Evolutionary conservation across 2,888 invertebrate species (phyloP), one percentile per base, ranked within the genome.

Genomic region (Acanthosepion esculentum): DNA sequence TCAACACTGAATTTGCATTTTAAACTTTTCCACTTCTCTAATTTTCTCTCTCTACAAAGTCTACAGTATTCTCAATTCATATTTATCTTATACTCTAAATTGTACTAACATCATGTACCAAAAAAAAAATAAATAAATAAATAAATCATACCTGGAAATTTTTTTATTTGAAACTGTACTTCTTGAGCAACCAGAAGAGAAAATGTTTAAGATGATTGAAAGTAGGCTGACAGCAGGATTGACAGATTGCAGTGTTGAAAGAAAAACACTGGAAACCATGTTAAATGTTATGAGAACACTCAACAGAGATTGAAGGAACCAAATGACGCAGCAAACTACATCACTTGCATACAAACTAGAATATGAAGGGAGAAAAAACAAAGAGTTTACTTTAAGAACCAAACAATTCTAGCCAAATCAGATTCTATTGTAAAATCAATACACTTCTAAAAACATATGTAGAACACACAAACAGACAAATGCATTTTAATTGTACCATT

Each of bases 291-390:
- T n/a, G 6, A 93, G n/a, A 8, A 93, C 48, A 29, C 53, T 48
- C 48, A 93, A 26, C 29, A 93, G 50, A 53, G 29, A 53, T 48
- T 53, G 53, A 29, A 96, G 59, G 50, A 96, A 91, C 94, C 96
- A 95, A 93, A 95, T 94, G 94, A 95, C 94, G 94, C 95, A 95
- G 93, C 95, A 95, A 48, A 95, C 50, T 26, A 94, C 95, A 95
- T 96, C 96, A 29, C 95, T 94, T 41, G 95, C 94, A 92, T 95
- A 95, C 93, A 96, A 94, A 55, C 96, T 96, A 95, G 1, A 41
- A 41, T 41, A 41, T 41, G 41, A 95, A 95, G 53, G 41, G 18
- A 94, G 48, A 94, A 64, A 93, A 33, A 91, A 78, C 10, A 92
- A 53, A n/a, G 20, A 78, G 18, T 55, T 55, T 18, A 20, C 15